Percentiles rank a stretch among this genome's conserved stretches.
Conservation (phyloP, 2,113 vertebrate genomes). For the Cygnus buccinator region DNA sequence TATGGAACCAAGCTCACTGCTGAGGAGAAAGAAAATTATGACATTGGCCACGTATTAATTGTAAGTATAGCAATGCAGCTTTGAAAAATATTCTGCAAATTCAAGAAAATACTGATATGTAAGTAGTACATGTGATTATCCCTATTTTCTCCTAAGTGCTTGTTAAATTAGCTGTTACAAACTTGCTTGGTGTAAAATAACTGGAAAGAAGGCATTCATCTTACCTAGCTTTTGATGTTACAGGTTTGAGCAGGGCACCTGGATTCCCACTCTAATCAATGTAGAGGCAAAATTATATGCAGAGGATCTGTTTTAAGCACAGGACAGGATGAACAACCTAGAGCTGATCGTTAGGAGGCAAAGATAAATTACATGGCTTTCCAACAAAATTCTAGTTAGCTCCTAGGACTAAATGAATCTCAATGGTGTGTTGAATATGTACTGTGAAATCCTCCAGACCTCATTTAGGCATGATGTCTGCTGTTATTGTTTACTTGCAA, state of each 20-base stretch:
- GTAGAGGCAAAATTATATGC: not conserved
- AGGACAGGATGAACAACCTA: not conserved
- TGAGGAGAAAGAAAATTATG: slow-evolving; percentile 76
- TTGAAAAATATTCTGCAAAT: not conserved
- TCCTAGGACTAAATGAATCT: not conserved
- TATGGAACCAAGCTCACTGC: slow-evolving; percentile 84
- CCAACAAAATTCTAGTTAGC: not conserved
- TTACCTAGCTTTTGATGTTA: not conserved
- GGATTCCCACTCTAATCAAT: not conserved
- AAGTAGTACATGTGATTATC: not conserved
- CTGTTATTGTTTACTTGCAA: not conserved
- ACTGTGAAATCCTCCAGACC: not conserved
- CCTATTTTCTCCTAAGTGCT: not conserved
- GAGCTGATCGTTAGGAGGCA: not conserved
- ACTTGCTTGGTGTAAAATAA: not conserved
- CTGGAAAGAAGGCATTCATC: not conserved
- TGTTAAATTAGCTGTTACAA: not conserved
- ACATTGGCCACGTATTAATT: slow-evolving; percentile 81
- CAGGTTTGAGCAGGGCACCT: not conserved
- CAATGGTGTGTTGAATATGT: not conserved
- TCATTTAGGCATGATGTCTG: not conserved
- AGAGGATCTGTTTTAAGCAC: not conserved
- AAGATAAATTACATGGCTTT: not conserved
- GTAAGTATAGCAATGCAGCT: slow-evolving; percentile 72
- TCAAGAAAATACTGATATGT: not conserved